phyloP scores from a whole-genome alignment of 2,888 invertebrate genomes.

The Cryptus viduatorius region DNA sequence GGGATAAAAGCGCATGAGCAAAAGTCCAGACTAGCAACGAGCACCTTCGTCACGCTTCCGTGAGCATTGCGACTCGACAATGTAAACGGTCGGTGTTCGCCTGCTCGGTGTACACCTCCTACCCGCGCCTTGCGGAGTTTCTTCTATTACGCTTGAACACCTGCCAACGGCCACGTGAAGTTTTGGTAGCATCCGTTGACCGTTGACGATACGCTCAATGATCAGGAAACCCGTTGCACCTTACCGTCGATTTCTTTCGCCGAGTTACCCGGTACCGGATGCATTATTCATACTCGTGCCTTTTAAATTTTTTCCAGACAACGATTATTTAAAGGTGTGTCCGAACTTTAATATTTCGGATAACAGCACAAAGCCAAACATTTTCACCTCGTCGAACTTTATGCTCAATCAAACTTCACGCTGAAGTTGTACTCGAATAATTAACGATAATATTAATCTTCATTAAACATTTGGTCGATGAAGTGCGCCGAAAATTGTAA shows the following conservation, averaged over 20 bases:
- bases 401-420: not conserved
- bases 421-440: not conserved
- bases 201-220: conserved; percentile 73
- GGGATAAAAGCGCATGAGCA: conserved; percentile 40
- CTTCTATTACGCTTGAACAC: conserved; percentile 69
- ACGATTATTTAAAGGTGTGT: not conserved
- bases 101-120: conserved; percentile 6
- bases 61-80: conserved; percentile 54
- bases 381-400: not conserved
- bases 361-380: not conserved
- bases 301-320: not conserved
- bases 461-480: too few relatives aligned
- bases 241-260: conserved; percentile 45
- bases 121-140: conserved; percentile 52
- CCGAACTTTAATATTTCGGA: not conserved
- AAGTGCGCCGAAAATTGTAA: too few relatives aligned
- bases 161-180: conserved; percentile 73
- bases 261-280: conserved; percentile 49
- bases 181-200: conserved; percentile 74
- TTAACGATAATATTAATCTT: not conserved
- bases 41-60: conserved; percentile 57
- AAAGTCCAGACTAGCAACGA: conserved; percentile 33
- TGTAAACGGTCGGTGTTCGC: conserved; percentile 58
- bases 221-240: conserved; percentile 67
- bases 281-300: not conserved